A percentile compares a stretch with the other conserved stretches of the same genome.
Evolutionary conservation across 2,888 invertebrate species (phyloP).

Genomic region (Nymphalis polychloros): DNA sequence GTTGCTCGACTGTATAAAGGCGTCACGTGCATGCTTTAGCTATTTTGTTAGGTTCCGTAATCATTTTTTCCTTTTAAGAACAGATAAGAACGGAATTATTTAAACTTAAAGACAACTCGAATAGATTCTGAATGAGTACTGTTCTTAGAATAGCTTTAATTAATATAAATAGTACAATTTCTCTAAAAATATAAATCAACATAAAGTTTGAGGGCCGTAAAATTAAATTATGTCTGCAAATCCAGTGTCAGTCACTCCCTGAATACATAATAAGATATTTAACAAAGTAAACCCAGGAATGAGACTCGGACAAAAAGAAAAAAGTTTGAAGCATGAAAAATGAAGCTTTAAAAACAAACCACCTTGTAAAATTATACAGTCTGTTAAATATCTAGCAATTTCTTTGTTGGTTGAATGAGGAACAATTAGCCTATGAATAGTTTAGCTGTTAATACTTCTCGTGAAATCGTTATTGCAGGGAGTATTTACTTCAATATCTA

Average conservation of each 20-base stretch:
- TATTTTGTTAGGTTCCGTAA: constrained; percentile 34
- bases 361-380: constrained; percentile 14
- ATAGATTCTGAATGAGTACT: not conserved
- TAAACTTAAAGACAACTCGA: not conserved
- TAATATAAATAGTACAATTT: not conserved
- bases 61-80: constrained; percentile 28
- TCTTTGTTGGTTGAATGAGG: constrained; percentile 4
- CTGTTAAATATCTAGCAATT: constrained; percentile 9
- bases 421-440: constrained; percentile 4
- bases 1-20: constrained; percentile 37
- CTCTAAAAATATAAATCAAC: constrained; percentile 21
- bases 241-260: constrained; percentile 36
- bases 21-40: constrained; percentile 24
- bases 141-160: not conserved
- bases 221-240: constrained; percentile 36
- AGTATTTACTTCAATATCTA: not conserved
- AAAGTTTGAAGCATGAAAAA: constrained; percentile 27
- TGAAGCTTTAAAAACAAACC: constrained; percentile 20
- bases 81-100: not conserved
- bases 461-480: constrained; percentile 22
- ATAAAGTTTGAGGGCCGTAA: constrained; percentile 31
- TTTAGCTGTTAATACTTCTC: not conserved
- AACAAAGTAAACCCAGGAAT: constrained; percentile 35
- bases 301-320: constrained; percentile 33
- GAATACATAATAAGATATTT: constrained; percentile 38